These are phyloP conservation scores for Lepilemur septentrionalis DNA, from an alignment of 2,797 vertebrate species.

Conservation along the genomic window DNA sequence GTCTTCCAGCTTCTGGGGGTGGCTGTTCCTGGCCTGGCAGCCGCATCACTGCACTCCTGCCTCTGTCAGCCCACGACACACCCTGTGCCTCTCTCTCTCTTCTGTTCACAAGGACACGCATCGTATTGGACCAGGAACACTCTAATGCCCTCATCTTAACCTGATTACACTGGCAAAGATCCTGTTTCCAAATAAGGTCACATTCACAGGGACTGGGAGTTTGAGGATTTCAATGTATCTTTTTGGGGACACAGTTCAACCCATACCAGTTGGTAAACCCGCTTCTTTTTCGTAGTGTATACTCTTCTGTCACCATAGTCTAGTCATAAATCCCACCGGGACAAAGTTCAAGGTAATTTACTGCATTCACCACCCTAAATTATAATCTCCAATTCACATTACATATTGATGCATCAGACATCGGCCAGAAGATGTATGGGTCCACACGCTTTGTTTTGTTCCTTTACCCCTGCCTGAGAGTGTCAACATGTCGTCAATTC, in stretches of 20 bases:
- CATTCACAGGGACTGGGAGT: background rate
- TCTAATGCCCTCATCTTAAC: background rate
- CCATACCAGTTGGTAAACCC: background rate
- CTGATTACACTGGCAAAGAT: background rate
- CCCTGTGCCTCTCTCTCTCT: too few relatives aligned
- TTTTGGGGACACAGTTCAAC: background rate
- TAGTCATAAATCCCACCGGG: too few relatives aligned
- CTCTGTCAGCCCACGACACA: background rate
- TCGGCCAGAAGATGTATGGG: background rate
- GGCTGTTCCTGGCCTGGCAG: background rate
- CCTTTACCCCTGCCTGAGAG: too few relatives aligned
- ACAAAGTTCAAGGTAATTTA: background rate
- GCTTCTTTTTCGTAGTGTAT: background rate
- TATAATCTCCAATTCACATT: too few relatives aligned
- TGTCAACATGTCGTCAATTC: accelerated
- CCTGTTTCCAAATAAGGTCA: background rate
- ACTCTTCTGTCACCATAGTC: background rate
- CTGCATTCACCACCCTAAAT: background rate
- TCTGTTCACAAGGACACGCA: too few relatives aligned
- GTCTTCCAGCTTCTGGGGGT: background rate
- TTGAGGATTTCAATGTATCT: background rate
- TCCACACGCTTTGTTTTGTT: background rate
- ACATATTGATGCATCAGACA: accelerated
- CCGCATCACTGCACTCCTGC: background rate
- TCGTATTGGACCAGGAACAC: background rate